Conservation (phyloP, 2,113 vertebrate species). For the Lucifuga dentata region DNA sequence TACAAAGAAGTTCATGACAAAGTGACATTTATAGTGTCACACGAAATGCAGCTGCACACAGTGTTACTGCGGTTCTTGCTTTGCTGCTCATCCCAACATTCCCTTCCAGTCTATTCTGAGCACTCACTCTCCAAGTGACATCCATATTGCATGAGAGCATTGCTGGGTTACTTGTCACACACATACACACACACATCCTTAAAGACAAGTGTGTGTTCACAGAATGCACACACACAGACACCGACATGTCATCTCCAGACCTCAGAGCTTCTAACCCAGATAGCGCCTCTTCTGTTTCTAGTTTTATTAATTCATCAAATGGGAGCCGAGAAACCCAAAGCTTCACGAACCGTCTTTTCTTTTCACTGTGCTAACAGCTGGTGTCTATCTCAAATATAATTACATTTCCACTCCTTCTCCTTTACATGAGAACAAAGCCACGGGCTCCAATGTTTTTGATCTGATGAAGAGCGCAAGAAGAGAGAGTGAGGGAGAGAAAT, state of each 20-base stretch:
- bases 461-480: background rate
- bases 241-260: conserved; percentile 29
- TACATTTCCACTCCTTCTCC: conserved; percentile 31
- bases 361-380: conserved; percentile 26
- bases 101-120: conserved; percentile 16
- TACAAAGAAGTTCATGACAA: no score
- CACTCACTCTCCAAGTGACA: conserved; percentile 42
- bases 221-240: conserved; percentile 1
- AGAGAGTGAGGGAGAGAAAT: background rate
- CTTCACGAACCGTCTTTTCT: conserved; percentile 22
- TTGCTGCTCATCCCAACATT: conserved; percentile 8
- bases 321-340: conserved; percentile 9
- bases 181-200: conserved; percentile 1
- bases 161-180: conserved; percentile 3
- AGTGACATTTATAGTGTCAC: conserved; percentile 37
- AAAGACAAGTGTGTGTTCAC: background rate
- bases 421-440: conserved; percentile 36
- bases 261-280: conserved; percentile 1
- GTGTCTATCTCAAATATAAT: conserved; percentile 33
- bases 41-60: conserved; percentile 35
- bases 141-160: conserved; percentile 59
- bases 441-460: conserved; percentile 22
- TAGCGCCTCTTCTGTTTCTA: conserved; percentile 24
- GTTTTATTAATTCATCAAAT: conserved; percentile 64
- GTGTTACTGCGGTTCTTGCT: conserved; percentile 28